Base-by-base conservation (phyloP, 2,888 invertebrate species). In the Cryptus armator region DNA sequence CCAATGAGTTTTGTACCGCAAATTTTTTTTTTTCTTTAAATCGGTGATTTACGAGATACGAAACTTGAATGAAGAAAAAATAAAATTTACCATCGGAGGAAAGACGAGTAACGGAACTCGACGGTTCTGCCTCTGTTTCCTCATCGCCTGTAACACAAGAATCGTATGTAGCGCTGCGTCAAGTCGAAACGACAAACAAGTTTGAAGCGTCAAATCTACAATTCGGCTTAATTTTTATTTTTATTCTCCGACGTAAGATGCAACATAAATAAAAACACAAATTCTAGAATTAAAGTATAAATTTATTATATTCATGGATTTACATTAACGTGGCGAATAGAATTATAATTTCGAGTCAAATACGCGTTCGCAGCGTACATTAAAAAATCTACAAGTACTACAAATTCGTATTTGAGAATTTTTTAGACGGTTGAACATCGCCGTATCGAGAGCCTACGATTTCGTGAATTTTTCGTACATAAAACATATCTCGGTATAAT, bases 51-150 rank as follows among this genome's bases (percentile, higher is more conserved):
- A 14, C 29, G 14, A 44, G 12, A n/a, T 7, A 6, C 3, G 51
- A 66, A 59, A 12, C 7, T 14, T n/a, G 24, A 48, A 19, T 37
- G 24, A 48, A 53, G 1, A 37, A 66, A 64, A 24, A n/a, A 77
- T 56, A 32, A 59, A 29, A 86, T 86, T 90, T 91, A 93, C 93
- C 93, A 88, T 93, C 93, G 56, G 91, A 90, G 29, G 93, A 91
- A 71, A 93, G 91, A 68, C 93, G 90, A 76, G 93, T 93, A 75
- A 93, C 92, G 48, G 92, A 93, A 87, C 89, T 93, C 24, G 93
- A 81, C 44, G 92, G 92, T 87, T 93, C 92, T 44, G 87, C 87
- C 75, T 93, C 93, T 67, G 93, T 86, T 89, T 93, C 93, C 62
- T 93, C 93, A 90, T 93, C 93, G 81, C 93, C 93, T 93, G 81